Conservation (phyloP, 2,113 vertebrate genomes). For the Enhydra lutris region DNA sequence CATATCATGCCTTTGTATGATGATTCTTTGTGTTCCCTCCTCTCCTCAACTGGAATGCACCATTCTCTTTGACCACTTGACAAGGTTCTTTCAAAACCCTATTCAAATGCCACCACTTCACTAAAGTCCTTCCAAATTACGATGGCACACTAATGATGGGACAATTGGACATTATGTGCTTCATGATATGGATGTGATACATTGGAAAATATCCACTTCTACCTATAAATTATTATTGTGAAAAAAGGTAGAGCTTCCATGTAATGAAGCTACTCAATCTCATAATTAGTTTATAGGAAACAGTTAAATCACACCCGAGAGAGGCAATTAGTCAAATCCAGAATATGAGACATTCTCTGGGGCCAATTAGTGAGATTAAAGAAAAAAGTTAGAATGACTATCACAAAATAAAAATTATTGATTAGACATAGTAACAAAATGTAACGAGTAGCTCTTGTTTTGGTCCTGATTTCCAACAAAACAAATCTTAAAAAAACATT, state of each 20-base stretch:
- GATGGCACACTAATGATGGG: background rate
- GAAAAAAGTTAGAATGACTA: background rate
- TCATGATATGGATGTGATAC: background rate
- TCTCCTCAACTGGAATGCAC: background rate
- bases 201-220: background rate
- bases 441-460: background rate
- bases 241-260: background rate
- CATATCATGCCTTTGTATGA: background rate
- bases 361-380: background rate
- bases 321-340: background rate
- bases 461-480: background rate
- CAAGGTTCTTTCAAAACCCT: background rate
- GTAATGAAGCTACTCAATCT: background rate
- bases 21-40: background rate
- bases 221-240: background rate
- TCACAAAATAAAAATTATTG: constrained; percentile 2
- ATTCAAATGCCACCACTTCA: background rate
- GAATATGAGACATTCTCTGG: background rate
- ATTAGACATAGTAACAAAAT: background rate
- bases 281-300: background rate
- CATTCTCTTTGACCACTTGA: background rate
- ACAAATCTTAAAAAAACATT: background rate
- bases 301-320: background rate
- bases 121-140: background rate
- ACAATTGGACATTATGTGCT: background rate